Conservation (phyloP, 1,140 invertebrate genomes). For the Dreissena polymorpha region DNA sequence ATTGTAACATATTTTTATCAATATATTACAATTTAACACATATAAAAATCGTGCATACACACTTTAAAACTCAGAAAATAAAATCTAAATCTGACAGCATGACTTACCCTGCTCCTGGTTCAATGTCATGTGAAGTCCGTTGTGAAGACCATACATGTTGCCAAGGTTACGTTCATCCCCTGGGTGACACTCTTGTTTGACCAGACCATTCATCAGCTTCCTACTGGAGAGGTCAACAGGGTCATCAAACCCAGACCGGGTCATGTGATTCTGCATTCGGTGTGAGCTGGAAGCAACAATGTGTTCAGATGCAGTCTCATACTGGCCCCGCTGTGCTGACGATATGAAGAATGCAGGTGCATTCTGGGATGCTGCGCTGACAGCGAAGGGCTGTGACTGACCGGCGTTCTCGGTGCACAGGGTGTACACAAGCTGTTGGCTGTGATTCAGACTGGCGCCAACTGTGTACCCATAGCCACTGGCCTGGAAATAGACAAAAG, state of each 20-base stretch:
- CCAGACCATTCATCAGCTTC: conserved; percentile 62
- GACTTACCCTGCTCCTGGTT: conserved; percentile 20
- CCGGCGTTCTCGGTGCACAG: conserved; percentile 24
- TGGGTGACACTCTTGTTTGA: conserved; percentile 59
- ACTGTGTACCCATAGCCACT: conserved; percentile 55
- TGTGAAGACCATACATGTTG: conserved; percentile 46
- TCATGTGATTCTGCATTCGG: conserved; percentile 67
- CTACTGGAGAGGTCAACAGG: conserved; percentile 71
- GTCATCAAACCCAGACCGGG: conserved; percentile 59
- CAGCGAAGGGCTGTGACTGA: conserved; percentile 2
- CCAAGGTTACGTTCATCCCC: conserved; percentile 34
- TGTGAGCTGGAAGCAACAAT: conserved; percentile 17
- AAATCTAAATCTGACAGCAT: too few relatives aligned
- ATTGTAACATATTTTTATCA: too few relatives aligned
- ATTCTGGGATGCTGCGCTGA: conserved; percentile 15
- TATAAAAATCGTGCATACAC: too few relatives aligned
- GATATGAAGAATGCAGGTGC: conserved; percentile 53
- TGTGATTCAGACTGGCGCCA: conserved; percentile 24
- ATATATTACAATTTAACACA: too few relatives aligned
- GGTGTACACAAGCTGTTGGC: conserved; percentile 38
- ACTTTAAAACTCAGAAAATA: too few relatives aligned
- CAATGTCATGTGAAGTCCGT: conserved; percentile 38
- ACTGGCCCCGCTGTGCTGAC: conserved; percentile 31
- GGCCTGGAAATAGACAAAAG: conserved; percentile 9
- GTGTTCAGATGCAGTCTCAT: conserved; percentile 57